Percentiles rank a stretch among this genome's conserved stretches.
phyloP scores from a whole-genome alignment of 2,888 invertebrate species.

The Linnaemya tessellans region DNA sequence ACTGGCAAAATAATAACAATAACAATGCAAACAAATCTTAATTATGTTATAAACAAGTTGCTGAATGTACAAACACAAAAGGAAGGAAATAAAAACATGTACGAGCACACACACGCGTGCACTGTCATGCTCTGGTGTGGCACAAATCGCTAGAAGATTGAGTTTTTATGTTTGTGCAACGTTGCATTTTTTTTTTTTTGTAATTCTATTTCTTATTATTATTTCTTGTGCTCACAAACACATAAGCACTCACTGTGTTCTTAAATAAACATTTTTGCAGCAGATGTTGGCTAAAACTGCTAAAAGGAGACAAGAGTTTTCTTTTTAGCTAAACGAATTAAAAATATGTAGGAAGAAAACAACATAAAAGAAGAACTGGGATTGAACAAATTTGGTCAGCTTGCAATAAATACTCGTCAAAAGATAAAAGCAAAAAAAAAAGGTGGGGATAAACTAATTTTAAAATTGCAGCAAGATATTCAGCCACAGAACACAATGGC shows the following conservation, averaged over 20 bases:
- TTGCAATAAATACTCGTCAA: constrained; percentile 55
- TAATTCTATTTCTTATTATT: not conserved
- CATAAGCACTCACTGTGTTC: not conserved
- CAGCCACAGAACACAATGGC: not conserved
- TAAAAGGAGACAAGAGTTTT: constrained; percentile 47
- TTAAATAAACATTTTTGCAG: constrained; percentile 51
- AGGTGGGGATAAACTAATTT: not conserved
- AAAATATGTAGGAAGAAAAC: constrained; percentile 28
- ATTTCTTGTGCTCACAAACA: not conserved
- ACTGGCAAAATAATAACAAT: constrained; percentile 16
- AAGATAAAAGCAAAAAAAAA: constrained; percentile 20
- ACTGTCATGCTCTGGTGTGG: not conserved
- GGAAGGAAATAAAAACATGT: constrained; percentile 48
- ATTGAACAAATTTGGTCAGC: constrained; percentile 63
- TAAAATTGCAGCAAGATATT: not conserved
- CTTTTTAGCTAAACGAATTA: constrained; percentile 48
- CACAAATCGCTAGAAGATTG: constrained; percentile 5
- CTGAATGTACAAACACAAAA: constrained; percentile 42
- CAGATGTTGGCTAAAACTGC: constrained; percentile 62
- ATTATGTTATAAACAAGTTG: constrained; percentile 71
- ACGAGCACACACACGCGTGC: not conserved
- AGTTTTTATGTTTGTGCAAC: constrained; percentile 32
- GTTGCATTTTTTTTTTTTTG: constrained; percentile 21
- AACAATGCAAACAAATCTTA: constrained; percentile 68
- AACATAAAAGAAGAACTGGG: constrained; percentile 25